Conservation (phyloP, 2,797 vertebrate species). For the Trachurus trachurus region DNA sequence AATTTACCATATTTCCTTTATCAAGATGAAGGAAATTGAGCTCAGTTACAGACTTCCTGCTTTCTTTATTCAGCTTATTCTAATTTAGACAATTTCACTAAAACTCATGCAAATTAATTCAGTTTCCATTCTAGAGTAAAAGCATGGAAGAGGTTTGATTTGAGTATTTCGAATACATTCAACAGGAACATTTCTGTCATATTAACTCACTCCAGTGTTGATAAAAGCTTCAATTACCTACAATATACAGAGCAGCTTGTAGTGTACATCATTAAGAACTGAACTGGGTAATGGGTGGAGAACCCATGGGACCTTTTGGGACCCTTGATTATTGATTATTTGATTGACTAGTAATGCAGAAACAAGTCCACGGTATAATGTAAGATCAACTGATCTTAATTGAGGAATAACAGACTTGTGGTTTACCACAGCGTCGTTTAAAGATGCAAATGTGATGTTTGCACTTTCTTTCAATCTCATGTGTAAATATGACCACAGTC, state of each 20-base stretch:
- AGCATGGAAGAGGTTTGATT: not conserved
- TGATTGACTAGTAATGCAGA: conserved; percentile 45
- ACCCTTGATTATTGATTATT: conserved; percentile 52
- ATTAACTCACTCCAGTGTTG: not conserved
- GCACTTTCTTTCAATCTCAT: conserved; percentile 8
- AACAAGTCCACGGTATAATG: conserved; percentile 37
- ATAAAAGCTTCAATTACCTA: conserved; percentile 19
- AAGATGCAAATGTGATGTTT: conserved; percentile 35
- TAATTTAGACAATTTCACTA: conserved; percentile 17
- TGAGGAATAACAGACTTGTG: conserved; percentile 36
- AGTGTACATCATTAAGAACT: conserved; percentile 42
- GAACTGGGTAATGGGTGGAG: conserved; percentile 42
- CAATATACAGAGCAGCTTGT: conserved; percentile 43
- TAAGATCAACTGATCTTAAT: conserved; percentile 52
- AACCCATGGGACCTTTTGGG: conserved; percentile 19
- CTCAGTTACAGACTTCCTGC: not conserved
- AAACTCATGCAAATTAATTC: not conserved
- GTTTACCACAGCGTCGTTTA: not conserved
- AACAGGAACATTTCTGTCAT: not conserved
- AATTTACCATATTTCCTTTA: not conserved
- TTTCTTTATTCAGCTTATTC: not conserved
- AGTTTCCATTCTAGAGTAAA: not conserved
- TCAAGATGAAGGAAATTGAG: not conserved
- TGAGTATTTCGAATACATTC: not conserved
- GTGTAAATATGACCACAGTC: conserved; percentile 13